Conservation (phyloP, 2,113 vertebrate species). For the Paedocypris sp. region DNA sequence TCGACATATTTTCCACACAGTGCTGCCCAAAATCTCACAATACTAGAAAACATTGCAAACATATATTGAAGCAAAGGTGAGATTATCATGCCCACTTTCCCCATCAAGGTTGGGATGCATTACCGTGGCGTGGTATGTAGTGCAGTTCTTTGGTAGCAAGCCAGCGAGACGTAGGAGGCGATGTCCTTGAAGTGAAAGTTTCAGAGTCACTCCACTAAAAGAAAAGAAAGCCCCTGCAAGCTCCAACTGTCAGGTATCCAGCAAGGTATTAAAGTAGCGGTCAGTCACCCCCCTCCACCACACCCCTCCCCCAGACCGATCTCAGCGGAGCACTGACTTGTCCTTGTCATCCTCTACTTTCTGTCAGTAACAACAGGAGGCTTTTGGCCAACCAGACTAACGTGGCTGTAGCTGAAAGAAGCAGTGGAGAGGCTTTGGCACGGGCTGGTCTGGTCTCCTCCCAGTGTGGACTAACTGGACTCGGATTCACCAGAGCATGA, state of each 20-base stretch:
- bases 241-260: neutral
- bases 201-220: too few relatives aligned
- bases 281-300: neutral
- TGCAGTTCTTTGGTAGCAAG: too few relatives aligned
- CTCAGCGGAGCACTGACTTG: constrained; percentile 28
- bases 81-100: too few relatives aligned
- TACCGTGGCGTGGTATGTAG: too few relatives aligned
- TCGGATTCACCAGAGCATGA: constrained; percentile 47
- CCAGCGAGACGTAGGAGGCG: too few relatives aligned
- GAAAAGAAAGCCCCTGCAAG: neutral
- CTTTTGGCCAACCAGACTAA: constrained; percentile 43
- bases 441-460: neutral
- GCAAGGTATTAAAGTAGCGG: neutral
- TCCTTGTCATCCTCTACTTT: constrained; percentile 38
- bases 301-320: neutral
- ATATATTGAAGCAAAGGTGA: too few relatives aligned
- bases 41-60: too few relatives aligned
- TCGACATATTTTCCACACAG: too few relatives aligned
- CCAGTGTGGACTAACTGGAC: constrained; percentile 19
- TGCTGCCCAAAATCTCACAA: too few relatives aligned
- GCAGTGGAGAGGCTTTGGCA: constrained; percentile 37
- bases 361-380: constrained; percentile 26
- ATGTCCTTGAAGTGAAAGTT: too few relatives aligned
- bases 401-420: constrained; percentile 31
- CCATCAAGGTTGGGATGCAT: too few relatives aligned